Evolutionary conservation across 2,888 invertebrate genomes (phyloP), one percentile per base, ranked within the genome.

Genomic region (Eupithecia exiguata): DNA sequence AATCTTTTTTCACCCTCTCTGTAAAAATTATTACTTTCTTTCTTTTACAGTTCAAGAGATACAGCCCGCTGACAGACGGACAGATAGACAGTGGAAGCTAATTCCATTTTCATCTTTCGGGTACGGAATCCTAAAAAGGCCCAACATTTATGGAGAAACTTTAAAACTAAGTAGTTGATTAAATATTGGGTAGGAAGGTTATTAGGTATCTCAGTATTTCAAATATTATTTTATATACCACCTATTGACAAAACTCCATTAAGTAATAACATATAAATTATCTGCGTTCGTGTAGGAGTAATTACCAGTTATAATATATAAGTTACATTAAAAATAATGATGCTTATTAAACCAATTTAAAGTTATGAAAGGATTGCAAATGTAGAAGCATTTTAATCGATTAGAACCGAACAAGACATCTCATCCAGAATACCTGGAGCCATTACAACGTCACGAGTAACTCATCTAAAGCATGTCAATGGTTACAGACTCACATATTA

Each of bases 371-470:
- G 21, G 12, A 66, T 66, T 66, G 40, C 66, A 38, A 40, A 43
- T 38, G 43, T 40, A 4, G 66, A 21, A 66, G 38, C 25, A 66
- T 62, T 66, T 25, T 16, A 40, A 66, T 66, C 66, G 66, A 66
- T 21, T 25, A 66, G 14, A n/a, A 5, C 25, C n/a, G 36, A 71
- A 38, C 36, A 61, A 62, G 46, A 36, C 21, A 14, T 25, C 69
- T 70, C 72, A 63, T 74, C 70, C n/a, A 65, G 30, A 66, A 71
- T 74, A 46, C 70, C 58, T 53, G 72, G 30, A 66, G 62, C 62
- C 43, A 71, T 74, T 72, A 69, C 72, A 69, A 53, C 75, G 77
- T 74, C 78, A 77, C 74, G 77, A 67, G 68, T 71, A 53, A 70
- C 70, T 70, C 30, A 67, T 71, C 66, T 74, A 69, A 74, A 69